These are phyloP conservation scores for Myotis davidii DNA, from an alignment of 2,113 vertebrate species.

Conservation along the genomic window DNA sequence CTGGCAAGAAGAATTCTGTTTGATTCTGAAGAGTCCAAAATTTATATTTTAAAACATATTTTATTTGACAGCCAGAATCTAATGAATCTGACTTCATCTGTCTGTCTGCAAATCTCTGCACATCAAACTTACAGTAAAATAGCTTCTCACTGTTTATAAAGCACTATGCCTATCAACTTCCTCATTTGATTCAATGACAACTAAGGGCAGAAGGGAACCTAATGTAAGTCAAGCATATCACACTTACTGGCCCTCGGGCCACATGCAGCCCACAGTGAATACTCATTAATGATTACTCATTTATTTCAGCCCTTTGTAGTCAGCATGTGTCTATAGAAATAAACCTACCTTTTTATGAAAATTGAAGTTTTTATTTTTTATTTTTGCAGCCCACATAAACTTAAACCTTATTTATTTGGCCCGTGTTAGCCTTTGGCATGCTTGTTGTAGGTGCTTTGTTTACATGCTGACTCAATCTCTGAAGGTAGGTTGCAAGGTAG, in stretches of 20 bases:
- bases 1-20: conserved; percentile 76
- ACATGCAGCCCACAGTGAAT: too few species aligned
- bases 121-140: conserved; percentile 67
- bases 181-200: conserved; percentile 53
- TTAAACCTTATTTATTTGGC: too few species aligned
- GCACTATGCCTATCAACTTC: conserved; percentile 41
- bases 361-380: too few species aligned
- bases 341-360: too few species aligned
- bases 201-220: conserved; percentile 40
- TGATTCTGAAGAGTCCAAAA: conserved; percentile 71
- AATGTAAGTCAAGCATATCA: not conserved
- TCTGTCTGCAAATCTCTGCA: conserved; percentile 71
- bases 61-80: conserved; percentile 79
- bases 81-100: conserved; percentile 79
- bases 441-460: conserved; percentile 22
- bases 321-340: too few species aligned
- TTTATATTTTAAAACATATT: conserved; percentile 80
- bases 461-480: conserved; percentile 23
- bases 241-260: too few species aligned
- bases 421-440: too few species aligned
- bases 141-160: conserved; percentile 65
- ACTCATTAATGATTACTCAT: too few species aligned
- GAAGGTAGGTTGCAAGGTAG: not conserved
- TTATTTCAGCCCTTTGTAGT: too few species aligned
- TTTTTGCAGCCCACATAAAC: too few species aligned